phyloP scores from a whole-genome alignment of 2,888 invertebrate species.

The Conomelus anceps region DNA sequence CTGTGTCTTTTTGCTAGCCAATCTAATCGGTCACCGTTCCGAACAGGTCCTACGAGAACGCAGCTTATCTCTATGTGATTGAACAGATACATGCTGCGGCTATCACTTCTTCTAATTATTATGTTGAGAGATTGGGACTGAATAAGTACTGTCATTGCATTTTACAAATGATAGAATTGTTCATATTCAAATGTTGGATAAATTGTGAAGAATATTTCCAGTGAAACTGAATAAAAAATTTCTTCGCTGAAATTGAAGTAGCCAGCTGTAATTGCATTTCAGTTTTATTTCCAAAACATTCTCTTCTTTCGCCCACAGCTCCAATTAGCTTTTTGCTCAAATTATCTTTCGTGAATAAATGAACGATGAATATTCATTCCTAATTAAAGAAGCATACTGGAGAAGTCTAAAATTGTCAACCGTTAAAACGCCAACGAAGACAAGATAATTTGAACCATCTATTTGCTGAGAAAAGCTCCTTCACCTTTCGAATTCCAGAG shows the following conservation, averaged over 20 bases:
- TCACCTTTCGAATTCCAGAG: background rate
- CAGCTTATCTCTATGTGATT: too few species aligned
- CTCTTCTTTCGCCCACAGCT: background rate
- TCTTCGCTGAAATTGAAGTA: background rate
- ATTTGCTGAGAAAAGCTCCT: background rate
- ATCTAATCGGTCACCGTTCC: too few species aligned
- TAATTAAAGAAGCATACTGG: too few species aligned
- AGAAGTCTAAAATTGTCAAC: background rate
- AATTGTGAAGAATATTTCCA: too few species aligned
- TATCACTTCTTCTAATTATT: too few species aligned
- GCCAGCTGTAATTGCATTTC: background rate
- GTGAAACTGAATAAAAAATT: background rate
- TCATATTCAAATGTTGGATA: background rate
- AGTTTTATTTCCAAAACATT: background rate
- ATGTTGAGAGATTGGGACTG: too few species aligned
- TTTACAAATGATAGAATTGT: too few species aligned
- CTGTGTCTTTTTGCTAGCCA: too few species aligned
- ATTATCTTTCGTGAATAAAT: background rate
- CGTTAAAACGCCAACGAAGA: background rate
- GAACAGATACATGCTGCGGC: too few species aligned
- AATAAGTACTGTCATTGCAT: too few species aligned
- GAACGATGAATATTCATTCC: background rate
- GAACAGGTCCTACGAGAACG: too few species aligned
- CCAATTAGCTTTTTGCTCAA: background rate
- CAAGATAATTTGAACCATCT: too few species aligned